These are phyloP conservation scores for Chaetodon auriga DNA, from an alignment of 2,113 vertebrate species.

Conservation along the genomic window DNA sequence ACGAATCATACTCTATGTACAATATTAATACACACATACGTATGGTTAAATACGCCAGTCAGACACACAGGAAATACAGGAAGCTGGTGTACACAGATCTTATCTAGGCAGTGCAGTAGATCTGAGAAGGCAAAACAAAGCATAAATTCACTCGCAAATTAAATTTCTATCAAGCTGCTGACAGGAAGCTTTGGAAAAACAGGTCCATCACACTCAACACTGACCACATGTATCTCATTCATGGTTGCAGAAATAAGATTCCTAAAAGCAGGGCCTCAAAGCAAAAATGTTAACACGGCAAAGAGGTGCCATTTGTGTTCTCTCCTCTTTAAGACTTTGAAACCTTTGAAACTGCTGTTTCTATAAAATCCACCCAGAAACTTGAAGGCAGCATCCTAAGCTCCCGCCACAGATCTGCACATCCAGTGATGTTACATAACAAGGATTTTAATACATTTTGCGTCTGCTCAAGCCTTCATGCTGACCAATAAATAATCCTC, in stretches of 20 bases:
- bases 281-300: not conserved
- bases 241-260: constrained; percentile 3
- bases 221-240: not conserved
- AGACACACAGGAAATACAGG: constrained; percentile 57
- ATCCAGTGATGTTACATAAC: constrained; percentile 72
- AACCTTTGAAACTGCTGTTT: not conserved
- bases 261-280: not conserved
- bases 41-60: constrained; percentile 35
- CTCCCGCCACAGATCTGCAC: constrained; percentile 1
- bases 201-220: constrained; percentile 21
- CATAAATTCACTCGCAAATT: constrained; percentile 40
- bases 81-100: constrained; percentile 48
- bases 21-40: constrained; percentile 42
- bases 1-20: constrained; percentile 49
- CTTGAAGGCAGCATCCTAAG: constrained; percentile 37
- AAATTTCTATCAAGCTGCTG: constrained; percentile 11
- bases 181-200: constrained; percentile 30
- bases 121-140: constrained; percentile 45
- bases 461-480: constrained; percentile 45
- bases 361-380: constrained; percentile 30
- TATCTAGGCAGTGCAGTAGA: constrained; percentile 41
- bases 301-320: not conserved
- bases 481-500: constrained; percentile 73
- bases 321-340: not conserved
- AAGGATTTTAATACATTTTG: constrained; percentile 56